phyloP scores from a whole-genome alignment of 2,888 invertebrate species.

The Iphiclides podalirius region DNA sequence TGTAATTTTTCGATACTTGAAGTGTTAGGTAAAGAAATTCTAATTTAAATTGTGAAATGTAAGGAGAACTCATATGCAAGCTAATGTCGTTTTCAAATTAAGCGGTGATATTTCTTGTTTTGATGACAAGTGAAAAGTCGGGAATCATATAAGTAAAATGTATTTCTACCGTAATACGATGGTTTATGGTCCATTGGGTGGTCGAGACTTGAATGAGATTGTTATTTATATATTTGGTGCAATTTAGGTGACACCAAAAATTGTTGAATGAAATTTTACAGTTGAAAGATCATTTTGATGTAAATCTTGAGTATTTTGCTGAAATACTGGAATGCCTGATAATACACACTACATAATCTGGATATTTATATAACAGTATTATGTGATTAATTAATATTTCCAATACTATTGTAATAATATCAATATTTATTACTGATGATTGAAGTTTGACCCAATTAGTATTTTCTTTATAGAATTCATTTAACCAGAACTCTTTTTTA shows the following conservation, averaged over 20 bases:
- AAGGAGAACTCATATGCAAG: neutral
- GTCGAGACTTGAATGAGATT: neutral
- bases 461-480: neutral
- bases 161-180: slow-evolving; percentile 1
- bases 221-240: neutral
- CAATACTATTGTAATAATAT: neutral
- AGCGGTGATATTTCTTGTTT: neutral
- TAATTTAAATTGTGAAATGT: neutral
- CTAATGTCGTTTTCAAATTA: neutral
- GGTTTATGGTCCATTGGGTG: slow-evolving; percentile 2
- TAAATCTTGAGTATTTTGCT: too few relatives aligned
- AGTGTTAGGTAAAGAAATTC: neutral
- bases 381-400: neutral
- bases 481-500: neutral
- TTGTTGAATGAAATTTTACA: neutral
- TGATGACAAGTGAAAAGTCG: neutral
- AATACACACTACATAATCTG: too few relatives aligned
- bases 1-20: slow-evolving; percentile 2
- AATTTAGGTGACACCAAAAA: slow-evolving; percentile 1
- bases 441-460: neutral
- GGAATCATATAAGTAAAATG: neutral
- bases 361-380: neutral
- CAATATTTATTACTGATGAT: neutral
- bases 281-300: too few relatives aligned
- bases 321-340: too few relatives aligned